Evolutionary conservation across 2,888 invertebrate species (phyloP), one percentile per base, ranked within the genome.

Genomic region (Stenoptilia bipunctidactyla): DNA sequence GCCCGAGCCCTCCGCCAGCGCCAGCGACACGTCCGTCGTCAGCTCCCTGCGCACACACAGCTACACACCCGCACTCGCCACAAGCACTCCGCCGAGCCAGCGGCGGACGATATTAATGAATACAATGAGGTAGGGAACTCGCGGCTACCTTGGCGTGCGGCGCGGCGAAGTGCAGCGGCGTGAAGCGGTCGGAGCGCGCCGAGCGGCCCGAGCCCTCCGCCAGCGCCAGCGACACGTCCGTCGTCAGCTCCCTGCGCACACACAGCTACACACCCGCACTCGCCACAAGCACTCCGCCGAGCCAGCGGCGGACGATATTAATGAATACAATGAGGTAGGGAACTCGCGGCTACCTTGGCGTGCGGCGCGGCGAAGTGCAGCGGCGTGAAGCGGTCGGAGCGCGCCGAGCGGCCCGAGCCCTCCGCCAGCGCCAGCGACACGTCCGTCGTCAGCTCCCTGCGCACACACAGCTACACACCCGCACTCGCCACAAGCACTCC

Each of bases 141-240:
- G n/a, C n/a, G n/a, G n/a, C n/a, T 51, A 86, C 89, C 74, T 88
- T 88, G 40, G 90, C 77, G 62, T 96, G 96, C n/a, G 94, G 91
- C 25, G 90, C 91, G 37, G 90, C 86, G 79, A 90, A 95, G 67
- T 93, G 93, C 47, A 88, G 89, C 13, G 96, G 96, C 3, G 95
- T 96, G 72, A 92, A 84, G 41, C 94, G 86, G 56, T 90, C 90
- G 10, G 89, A 88, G 53, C 86, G 83, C 53, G 77, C 75, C 37
- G 85, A n/a, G n/a, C 85, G 15, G 86, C 83, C 55, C 87, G 88
- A 51, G 88, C 89, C 51, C 87, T 64, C 37, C 77, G 75, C 48
- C n/a, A n/a, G n/a, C n/a, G n/a, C n/a, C n/a, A 87, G 58, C 25
- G 88, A 87, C 51, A 83, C 79, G 56, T 88, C 86, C 46, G 88